Conservation (phyloP, 2,113 vertebrate species). For the Gnathonemus longibarbis region DNA sequence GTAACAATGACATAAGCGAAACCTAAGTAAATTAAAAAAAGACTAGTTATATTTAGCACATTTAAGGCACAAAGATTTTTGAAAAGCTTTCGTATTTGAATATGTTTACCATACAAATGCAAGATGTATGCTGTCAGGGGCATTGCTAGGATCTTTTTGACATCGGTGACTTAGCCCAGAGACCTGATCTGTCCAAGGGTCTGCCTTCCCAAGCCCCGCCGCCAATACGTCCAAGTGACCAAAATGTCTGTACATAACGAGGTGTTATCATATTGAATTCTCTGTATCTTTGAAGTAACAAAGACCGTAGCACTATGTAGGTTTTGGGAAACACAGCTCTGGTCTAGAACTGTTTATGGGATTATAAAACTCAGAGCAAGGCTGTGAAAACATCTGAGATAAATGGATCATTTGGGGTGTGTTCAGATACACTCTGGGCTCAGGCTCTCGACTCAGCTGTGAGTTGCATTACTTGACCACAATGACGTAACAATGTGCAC, state of each 20-base stretch:
- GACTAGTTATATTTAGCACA: not conserved
- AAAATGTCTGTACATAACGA: not conserved
- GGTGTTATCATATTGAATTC: not conserved
- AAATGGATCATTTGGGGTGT: not conserved
- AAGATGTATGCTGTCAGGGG: not conserved
- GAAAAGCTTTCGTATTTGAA: not conserved
- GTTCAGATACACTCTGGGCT: not conserved
- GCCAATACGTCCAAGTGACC: not conserved
- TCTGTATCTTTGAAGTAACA: not conserved
- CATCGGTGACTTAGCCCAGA: not conserved
- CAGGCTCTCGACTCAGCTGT: not conserved
- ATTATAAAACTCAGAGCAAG: not conserved
- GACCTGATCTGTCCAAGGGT: not conserved
- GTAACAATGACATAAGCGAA: not conserved
- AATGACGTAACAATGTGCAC: not conserved
- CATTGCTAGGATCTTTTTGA: not conserved
- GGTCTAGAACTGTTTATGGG: not conserved
- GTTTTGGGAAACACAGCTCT: not conserved
- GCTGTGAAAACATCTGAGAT: not conserved
- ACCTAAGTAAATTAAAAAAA: not conserved
- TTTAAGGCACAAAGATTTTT: not conserved
- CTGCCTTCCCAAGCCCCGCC: not conserved
- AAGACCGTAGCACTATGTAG: not conserved
- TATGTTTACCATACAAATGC: not conserved
- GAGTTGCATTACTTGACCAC: not conserved